These are phyloP conservation scores for Periophthalmus magnuspinnatus DNA, from an alignment of 2,797 vertebrate species.

Conservation along the genomic window DNA sequence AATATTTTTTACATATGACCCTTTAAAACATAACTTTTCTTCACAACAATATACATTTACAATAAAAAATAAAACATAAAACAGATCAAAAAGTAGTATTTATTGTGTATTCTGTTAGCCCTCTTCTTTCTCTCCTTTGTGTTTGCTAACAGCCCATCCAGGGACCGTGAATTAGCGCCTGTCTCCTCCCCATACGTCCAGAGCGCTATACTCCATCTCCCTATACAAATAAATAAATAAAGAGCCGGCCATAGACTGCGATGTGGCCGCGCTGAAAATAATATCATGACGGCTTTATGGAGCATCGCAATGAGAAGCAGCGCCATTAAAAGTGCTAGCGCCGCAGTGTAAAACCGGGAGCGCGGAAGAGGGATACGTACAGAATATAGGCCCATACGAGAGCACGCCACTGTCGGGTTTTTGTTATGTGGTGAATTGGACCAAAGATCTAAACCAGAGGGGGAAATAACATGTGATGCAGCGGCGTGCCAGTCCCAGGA, in stretches of 20 bases:
- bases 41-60: neutral
- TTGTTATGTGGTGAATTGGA: neutral
- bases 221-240: conserved; percentile 13
- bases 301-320: conserved; percentile 9
- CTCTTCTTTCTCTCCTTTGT: no score
- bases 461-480: neutral
- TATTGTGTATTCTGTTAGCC: no score
- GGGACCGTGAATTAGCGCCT: neutral
- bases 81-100: neutral
- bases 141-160: neutral
- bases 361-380: neutral
- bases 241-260: neutral
- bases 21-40: neutral
- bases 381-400: neutral
- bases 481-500: neutral
- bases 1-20: neutral
- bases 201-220: neutral
- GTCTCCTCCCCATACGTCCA: neutral
- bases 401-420: neutral
- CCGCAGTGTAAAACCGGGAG: neutral
- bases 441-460: neutral
- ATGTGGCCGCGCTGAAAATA: conserved; percentile 5
- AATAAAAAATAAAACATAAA: neutral
- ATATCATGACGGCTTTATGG: conserved; percentile 9
- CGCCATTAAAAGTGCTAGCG: conserved; percentile 10